Base-by-base conservation (phyloP, 1,140 invertebrate genomes). In the Phymastichus coffea region DNA sequence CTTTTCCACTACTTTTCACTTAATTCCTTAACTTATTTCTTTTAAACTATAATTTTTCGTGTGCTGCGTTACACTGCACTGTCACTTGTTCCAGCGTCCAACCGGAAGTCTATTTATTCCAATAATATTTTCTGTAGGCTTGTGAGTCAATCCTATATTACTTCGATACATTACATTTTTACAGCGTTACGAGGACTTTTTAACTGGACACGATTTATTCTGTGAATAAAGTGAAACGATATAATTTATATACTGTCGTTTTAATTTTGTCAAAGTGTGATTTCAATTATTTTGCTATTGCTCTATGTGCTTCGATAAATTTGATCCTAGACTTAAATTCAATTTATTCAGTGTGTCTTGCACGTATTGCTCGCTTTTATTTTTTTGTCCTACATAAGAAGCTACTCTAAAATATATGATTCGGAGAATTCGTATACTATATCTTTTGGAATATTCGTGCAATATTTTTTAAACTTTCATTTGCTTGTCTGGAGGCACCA, bases 381-480 rank as follows among this genome's bases (percentile, higher is more conserved):
- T 63, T 49, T 59, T 63, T 33, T 58, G 61, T 9, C 28, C 48
- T 26, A 63, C 48, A 7, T 48, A 43, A 37, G 37, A 23, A 12
- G 48, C 55, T 4, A 38, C 44, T 44, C 48, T 15, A 48, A 43
- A 63, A 26, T 57, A 30, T 51, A 52, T 20, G 55, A 63, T 30
- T 63, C 61, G 1, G 55, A 53, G 15, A 26, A 30, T 26, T 30
- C 48, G 26, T 63, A 63, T n/a, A n/a, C 46, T 40, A 47, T 20
- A 22, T 26, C 37, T 57, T 63, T 63, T 43, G 61, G 54, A 25
- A 48, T 48, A 44, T 57, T 63, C 19, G 17, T 63, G 2, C 26
- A 47, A 28, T 41, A 37, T 54, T 48, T 22, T 63, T 57, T 6
- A 63, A 43, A 43, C 61, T 63, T 37, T 63, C 56, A 49, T 63